phyloP scores from a whole-genome alignment of 2,113 vertebrate genomes.

The Onychostoma macrolepis region DNA sequence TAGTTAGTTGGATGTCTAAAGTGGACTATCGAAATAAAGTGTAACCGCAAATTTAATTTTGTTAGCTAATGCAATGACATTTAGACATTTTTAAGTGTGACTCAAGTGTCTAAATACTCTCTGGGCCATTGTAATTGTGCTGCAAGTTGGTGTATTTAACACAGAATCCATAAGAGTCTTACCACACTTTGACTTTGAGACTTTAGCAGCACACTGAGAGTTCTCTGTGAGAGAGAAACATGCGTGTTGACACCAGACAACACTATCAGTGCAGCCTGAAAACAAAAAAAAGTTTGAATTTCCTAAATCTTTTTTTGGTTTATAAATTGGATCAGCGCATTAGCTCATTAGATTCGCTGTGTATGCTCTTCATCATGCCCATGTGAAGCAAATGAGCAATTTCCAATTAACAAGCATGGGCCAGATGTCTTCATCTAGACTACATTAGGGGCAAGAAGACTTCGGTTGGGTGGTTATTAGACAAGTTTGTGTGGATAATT shows the following conservation, averaged over 20 bases:
- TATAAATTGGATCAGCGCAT: constrained; percentile 7
- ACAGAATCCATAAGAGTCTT: neutral
- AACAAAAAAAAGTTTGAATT: neutral
- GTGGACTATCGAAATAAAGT: no score
- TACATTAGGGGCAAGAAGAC: neutral
- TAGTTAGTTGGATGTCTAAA: no score
- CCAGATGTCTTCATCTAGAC: constrained; percentile 32
- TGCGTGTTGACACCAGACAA: neutral
- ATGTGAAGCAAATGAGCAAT: constrained; percentile 25
- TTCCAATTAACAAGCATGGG: neutral
- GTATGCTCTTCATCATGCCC: constrained; percentile 17
- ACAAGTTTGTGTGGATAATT: constrained; percentile 3
- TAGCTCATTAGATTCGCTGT: neutral
- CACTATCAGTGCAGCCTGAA: neutral
- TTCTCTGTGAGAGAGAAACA: neutral
- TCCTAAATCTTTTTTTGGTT: neutral
- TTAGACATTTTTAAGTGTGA: neutral
- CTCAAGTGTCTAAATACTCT: neutral
- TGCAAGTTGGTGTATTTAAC: neutral
- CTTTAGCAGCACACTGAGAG: neutral
- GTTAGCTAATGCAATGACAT: neutral
- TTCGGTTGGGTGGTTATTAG: constrained; percentile 7
- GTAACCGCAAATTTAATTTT: no score
- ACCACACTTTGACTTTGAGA: constrained; percentile 42
- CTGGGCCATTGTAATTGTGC: neutral